Base-by-base conservation (phyloP, 2,113 vertebrate genomes). In the Larimichthys polyactis region DNA sequence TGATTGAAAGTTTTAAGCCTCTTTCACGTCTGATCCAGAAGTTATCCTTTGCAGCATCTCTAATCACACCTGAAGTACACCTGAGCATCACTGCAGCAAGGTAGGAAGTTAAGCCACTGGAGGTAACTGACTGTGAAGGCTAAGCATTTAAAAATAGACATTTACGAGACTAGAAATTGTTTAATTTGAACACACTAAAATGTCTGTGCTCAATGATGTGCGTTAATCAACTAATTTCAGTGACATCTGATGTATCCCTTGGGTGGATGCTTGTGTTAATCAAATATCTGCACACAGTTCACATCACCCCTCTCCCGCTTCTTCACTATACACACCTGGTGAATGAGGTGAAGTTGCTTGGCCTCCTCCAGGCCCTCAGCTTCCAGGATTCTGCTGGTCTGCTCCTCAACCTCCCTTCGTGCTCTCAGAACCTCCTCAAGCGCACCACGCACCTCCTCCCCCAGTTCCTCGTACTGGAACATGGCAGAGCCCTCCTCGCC, bases 351-450 rank as follows among this genome's bases (percentile, higher is more conserved):
- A 19, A 98, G 87, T 52, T 97, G 96, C 67, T 96, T 96, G 17
- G 98, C 98, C 91, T 98, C 96, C 58, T 96, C 87, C 60, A 97
- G 91, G 51, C 90, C 96, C 74, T 96, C 96, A 8, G 96, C 95
- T 65, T 97, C 95, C 72, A 98, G 86, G 67, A 97, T 97, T 84
- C 89, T 94, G 84, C 93, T 93, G 5, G 91, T 95, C 83, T 97
- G 94, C 68, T 95, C 95, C 89, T 97, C 95, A 1, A 93, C 92
- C 89, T 98, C 96, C 81, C 94, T 95, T 57, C 92, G 94, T 2
- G 93, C 94, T 81, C 82, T 96, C 67, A 96, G 95, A 58, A 97
- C 91, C 44, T 96, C 96, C 81, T 96, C 95, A 58, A 98, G 94
- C 55, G 96, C 94, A 62, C 84, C 93, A 78, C 90, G 95, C 49